Conservation (phyloP, 2,888 invertebrate genomes). For the Sarcophaga caerulescens region DNA sequence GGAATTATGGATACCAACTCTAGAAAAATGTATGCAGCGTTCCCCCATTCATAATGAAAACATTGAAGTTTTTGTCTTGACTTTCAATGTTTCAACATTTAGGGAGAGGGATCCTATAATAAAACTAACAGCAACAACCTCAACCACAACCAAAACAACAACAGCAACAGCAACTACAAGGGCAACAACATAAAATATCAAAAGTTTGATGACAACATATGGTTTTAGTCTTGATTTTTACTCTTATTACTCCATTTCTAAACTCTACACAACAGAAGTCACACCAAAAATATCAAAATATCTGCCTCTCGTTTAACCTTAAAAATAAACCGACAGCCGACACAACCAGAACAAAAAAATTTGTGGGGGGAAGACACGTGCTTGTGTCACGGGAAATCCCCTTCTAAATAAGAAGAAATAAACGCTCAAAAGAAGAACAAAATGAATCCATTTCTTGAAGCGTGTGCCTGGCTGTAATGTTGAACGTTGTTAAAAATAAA, state of each 20-base stretch:
- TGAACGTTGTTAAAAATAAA: slow-evolving; percentile 64
- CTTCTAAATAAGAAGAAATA: slow-evolving; percentile 32
- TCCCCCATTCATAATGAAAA: slow-evolving; percentile 67
- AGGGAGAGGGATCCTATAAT: slow-evolving; percentile 55
- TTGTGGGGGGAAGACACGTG: slow-evolving; percentile 59
- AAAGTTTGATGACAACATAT: slow-evolving; percentile 67
- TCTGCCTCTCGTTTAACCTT: slow-evolving; percentile 49
- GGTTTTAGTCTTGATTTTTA: slow-evolving; percentile 57
- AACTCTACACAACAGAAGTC: background rate
- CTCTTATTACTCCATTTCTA: slow-evolving; percentile 5
- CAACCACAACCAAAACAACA: background rate
- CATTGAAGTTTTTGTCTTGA: slow-evolving; percentile 41
- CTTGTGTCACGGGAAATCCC: slow-evolving; percentile 66
- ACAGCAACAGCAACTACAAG: slow-evolving; percentile 9
- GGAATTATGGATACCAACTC: slow-evolving; percentile 35
- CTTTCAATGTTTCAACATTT: slow-evolving; percentile 10
- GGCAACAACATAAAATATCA: slow-evolving; percentile 18
- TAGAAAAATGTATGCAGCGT: slow-evolving; percentile 16
- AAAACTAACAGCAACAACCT: slow-evolving; percentile 14
- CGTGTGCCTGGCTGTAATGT: slow-evolving; percentile 51
- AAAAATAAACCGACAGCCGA: slow-evolving; percentile 49
- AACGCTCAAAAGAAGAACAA: slow-evolving; percentile 12
- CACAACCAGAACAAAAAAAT: slow-evolving; percentile 12
- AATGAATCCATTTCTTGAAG: slow-evolving; percentile 25
- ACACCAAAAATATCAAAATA: slow-evolving; percentile 33